A percentile compares a stretch with the other conserved stretches of the same genome.
phyloP scores from a whole-genome alignment of 2,113 vertebrate genomes.

The Axis porcinus region DNA sequence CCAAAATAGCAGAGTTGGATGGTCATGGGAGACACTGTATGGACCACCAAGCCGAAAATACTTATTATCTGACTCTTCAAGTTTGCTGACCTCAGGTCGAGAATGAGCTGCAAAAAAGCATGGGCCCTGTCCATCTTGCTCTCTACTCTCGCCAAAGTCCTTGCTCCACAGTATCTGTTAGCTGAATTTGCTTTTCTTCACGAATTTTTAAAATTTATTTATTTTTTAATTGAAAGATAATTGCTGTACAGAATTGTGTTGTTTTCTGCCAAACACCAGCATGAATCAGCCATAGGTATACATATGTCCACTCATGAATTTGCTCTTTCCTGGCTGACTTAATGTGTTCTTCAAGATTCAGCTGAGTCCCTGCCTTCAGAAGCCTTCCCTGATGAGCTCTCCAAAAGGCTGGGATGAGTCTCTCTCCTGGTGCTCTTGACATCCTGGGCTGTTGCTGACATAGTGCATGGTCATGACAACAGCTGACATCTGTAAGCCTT shows the following conservation, averaged over 20 bases:
- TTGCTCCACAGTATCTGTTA: neutral
- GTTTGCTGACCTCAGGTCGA: neutral
- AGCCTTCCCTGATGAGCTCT: neutral
- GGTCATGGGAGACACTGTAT: rapidly evolving
- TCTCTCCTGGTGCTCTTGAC: neutral
- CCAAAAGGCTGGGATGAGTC: neutral
- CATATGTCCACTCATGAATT: neutral
- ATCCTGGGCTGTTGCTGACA: neutral
- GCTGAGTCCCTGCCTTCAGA: neutral
- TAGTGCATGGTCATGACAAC: neutral
- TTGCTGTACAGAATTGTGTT: neutral
- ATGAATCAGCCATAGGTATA: neutral
- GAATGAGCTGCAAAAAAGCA: neutral
- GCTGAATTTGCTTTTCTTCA: neutral
- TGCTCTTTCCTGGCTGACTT: neutral
- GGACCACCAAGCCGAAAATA: neutral
- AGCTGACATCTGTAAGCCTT: neutral
- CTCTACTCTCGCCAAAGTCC: neutral
- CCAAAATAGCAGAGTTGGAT: rapidly evolving
- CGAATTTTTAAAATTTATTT: neutral
- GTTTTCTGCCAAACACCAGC: neutral
- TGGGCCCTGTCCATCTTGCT: too few relatives aligned
- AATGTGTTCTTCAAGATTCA: neutral
- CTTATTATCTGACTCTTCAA: neutral
- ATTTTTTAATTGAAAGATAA: neutral